A percentile compares a stretch with the other conserved stretches of the same genome.
Conservation (phyloP, 2,797 vertebrate genomes). For the Pangasius macronema region DNA sequence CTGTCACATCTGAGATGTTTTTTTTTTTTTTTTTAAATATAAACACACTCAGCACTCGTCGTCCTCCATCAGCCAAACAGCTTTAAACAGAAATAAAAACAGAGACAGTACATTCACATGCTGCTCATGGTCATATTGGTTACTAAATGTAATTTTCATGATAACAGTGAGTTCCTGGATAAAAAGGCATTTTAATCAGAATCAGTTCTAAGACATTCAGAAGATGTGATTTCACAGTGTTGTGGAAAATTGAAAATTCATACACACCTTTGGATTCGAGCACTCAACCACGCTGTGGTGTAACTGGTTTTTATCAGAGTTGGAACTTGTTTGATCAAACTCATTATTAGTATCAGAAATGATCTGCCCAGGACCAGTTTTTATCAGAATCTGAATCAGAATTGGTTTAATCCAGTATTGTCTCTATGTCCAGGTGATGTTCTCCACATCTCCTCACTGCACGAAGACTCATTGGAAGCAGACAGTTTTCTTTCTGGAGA, state of each 20-base stretch:
- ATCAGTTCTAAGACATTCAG: background rate
- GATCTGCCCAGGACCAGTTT: background rate
- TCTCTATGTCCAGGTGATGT: conserved; percentile 80
- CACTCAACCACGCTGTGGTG: background rate
- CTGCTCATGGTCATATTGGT: background rate
- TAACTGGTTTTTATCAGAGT: background rate
- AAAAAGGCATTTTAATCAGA: background rate
- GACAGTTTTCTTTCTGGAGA: conserved; percentile 88
- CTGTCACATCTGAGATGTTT: conserved; percentile 69
- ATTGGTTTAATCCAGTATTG: background rate
- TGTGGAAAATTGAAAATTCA: background rate
- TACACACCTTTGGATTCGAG: background rate
- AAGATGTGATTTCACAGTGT: background rate
- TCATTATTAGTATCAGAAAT: background rate
- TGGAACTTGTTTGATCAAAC: background rate
- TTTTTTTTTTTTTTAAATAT: conserved; percentile 57
- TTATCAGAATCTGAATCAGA: background rate
- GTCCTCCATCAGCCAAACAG: conserved; percentile 64
- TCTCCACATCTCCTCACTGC: conserved; percentile 88
- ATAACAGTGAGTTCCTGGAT: background rate
- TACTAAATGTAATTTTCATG: background rate
- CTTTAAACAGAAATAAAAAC: conserved; percentile 59
- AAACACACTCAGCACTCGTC: conserved; percentile 67
- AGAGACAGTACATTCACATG: conserved; percentile 19
- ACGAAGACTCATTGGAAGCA: conserved; percentile 95